A percentile compares a stretch with the other conserved stretches of the same genome.
phyloP scores from a whole-genome alignment of 2,797 vertebrate species.

The Anguilla pacifica region DNA sequence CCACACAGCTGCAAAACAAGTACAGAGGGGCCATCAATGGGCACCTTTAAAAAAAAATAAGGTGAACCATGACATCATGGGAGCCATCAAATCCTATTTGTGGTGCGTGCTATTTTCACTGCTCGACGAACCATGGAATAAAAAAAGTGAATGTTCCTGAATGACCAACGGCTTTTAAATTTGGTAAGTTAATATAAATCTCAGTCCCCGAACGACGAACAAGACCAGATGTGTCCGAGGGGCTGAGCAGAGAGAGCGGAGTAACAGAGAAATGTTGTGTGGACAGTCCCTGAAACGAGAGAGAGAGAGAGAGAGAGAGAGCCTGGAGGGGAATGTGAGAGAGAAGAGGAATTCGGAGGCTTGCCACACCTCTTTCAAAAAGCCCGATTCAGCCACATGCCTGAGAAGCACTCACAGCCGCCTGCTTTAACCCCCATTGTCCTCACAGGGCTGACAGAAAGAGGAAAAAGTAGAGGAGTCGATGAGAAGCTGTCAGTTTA shows the following conservation, averaged over 20 bases:
- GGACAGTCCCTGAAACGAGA: background rate
- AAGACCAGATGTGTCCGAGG: background rate
- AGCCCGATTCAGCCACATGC: background rate
- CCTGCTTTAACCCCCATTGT: background rate
- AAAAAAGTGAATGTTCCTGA: background rate
- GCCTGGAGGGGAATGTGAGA: background rate
- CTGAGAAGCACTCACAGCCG: background rate
- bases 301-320: background rate
- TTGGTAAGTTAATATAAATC: background rate
- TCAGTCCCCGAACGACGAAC: background rate
- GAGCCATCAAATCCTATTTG: background rate
- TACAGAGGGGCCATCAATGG: background rate
- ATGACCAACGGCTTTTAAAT: background rate
- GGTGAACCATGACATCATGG: conserved; percentile 1
- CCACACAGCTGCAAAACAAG: background rate
- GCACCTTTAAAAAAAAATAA: background rate
- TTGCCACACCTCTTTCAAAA: background rate
- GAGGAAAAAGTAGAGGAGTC: background rate
- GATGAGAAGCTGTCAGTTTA: background rate
- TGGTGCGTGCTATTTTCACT: background rate
- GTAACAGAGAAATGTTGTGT: background rate
- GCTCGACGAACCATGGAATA: background rate
- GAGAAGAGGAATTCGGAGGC: background rate
- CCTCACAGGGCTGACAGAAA: background rate
- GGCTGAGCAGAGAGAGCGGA: background rate